phyloP scores from a whole-genome alignment of 2,888 invertebrate genomes.

The Adelognathus sp. region DNA sequence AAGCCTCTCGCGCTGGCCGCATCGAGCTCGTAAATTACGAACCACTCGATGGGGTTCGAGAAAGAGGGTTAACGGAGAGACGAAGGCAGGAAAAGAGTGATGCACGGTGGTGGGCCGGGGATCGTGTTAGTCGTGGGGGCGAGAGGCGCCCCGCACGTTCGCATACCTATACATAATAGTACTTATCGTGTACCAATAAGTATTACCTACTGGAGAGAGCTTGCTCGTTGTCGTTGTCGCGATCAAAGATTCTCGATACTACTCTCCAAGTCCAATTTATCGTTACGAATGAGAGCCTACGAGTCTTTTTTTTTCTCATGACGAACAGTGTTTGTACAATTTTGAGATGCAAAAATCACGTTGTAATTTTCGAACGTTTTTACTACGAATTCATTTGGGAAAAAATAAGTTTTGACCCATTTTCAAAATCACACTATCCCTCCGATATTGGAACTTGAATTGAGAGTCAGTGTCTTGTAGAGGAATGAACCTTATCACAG shows the following conservation, averaged over 20 bases:
- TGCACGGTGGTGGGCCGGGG: slow-evolving; percentile 57
- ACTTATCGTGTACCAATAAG: slow-evolving; percentile 60
- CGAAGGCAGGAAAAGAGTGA: slow-evolving; percentile 50
- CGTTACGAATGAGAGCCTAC: neutral
- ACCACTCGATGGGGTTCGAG: slow-evolving; percentile 37
- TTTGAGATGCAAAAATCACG: neutral
- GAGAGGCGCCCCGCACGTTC: slow-evolving; percentile 44
- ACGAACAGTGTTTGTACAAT: neutral
- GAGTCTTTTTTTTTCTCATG: neutral
- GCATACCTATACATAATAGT: slow-evolving; percentile 47
- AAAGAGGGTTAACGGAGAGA: slow-evolving; percentile 33
- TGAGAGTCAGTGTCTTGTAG: too few species aligned
- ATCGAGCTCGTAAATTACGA: slow-evolving; percentile 61
- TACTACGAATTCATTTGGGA: too few species aligned
- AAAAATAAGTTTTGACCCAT: too few species aligned
- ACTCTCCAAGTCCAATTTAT: neutral
- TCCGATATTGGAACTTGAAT: too few species aligned
- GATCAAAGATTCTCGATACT: slow-evolving; percentile 49
- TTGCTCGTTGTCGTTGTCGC: slow-evolving; percentile 52
- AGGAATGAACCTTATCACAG: too few species aligned
- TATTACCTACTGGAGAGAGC: slow-evolving; percentile 57
- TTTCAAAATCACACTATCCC: too few species aligned
- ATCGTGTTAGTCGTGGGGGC: slow-evolving; percentile 59
- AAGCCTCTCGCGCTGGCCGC: slow-evolving; percentile 60
- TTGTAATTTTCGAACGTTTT: neutral